phyloP scores from a whole-genome alignment of 1,140 invertebrate species.

The Drosophila auraria region DNA sequence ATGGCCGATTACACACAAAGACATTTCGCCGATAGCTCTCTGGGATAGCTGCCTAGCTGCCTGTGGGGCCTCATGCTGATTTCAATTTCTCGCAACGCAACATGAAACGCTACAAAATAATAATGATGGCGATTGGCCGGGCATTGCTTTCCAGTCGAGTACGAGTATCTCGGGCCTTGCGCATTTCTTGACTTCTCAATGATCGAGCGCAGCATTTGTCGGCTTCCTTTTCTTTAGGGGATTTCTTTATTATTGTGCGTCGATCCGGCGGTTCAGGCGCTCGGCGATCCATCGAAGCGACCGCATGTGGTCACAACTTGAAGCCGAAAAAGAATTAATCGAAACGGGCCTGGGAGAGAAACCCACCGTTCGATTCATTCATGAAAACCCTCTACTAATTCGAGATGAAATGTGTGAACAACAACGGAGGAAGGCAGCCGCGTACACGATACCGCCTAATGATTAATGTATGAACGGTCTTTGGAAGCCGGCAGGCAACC shows the following conservation, averaged over 20 bases:
- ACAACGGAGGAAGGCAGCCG: slow-evolving; percentile 44
- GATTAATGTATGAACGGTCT: slow-evolving; percentile 76
- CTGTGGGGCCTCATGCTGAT: slow-evolving; percentile 63
- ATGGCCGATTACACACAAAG: slow-evolving; percentile 76
- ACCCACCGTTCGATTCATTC: slow-evolving; percentile 58
- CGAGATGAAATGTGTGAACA: slow-evolving; percentile 80
- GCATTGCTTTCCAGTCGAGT: slow-evolving; percentile 42
- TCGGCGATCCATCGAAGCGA: slow-evolving; percentile 41
- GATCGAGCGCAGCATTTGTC: slow-evolving; percentile 61
- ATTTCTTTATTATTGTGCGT: slow-evolving; percentile 77
- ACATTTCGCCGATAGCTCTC: slow-evolving; percentile 60
- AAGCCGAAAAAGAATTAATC: slow-evolving; percentile 38
- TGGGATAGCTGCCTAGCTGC: slow-evolving; percentile 24
- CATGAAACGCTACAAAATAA: slow-evolving; percentile 82
- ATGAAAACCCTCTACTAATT: slow-evolving; percentile 76
- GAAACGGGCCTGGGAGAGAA: slow-evolving; percentile 37
- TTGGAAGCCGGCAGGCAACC: neutral
- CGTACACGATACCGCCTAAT: slow-evolving; percentile 47
- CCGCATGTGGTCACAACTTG: slow-evolving; percentile 63
- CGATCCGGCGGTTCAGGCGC: slow-evolving; percentile 11
- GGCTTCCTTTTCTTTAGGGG: slow-evolving; percentile 45
- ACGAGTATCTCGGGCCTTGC: slow-evolving; percentile 48
- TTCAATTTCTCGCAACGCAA: slow-evolving; percentile 78
- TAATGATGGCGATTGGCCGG: slow-evolving; percentile 70
- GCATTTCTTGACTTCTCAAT: slow-evolving; percentile 78